These are phyloP conservation scores for Champsocephalus esox DNA, from an alignment of 2,797 vertebrate genomes.

Conservation along the genomic window DNA sequence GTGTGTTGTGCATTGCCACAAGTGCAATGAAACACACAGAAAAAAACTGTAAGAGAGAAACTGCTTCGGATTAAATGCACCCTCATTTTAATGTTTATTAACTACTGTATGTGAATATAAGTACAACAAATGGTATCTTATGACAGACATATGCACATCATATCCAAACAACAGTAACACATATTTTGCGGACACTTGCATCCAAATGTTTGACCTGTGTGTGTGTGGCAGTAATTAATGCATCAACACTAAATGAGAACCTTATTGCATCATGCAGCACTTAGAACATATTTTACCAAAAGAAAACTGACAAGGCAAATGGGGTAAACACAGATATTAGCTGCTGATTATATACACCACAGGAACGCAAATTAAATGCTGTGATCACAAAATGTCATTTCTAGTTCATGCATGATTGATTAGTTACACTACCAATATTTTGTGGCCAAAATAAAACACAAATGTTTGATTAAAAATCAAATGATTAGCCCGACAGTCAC, in stretches of 20 bases:
- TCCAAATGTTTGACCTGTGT: neutral
- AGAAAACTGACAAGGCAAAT: neutral
- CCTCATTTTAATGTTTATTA: neutral
- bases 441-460: neutral
- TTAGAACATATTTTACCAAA: neutral
- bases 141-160: neutral
- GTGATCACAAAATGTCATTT: neutral
- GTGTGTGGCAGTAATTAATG: no score
- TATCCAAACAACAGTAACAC: neutral
- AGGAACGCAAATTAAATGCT: neutral
- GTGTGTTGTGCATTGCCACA: conserved; percentile 1
- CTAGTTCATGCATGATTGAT: neutral
- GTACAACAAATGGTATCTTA: neutral
- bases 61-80: conserved; percentile 18
- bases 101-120: conserved; percentile 15
- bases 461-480: neutral
- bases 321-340: neutral
- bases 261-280: neutral
- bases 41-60: conserved; percentile 11
- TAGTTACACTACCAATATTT: neutral
- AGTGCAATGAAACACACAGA: conserved; percentile 8
- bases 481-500: neutral
- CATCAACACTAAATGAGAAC: neutral
- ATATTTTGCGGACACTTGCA: neutral
- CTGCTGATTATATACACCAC: neutral